Evolutionary conservation across 2,113 vertebrate species (phyloP).

Genomic region (Urocitellus parryii): DNA sequence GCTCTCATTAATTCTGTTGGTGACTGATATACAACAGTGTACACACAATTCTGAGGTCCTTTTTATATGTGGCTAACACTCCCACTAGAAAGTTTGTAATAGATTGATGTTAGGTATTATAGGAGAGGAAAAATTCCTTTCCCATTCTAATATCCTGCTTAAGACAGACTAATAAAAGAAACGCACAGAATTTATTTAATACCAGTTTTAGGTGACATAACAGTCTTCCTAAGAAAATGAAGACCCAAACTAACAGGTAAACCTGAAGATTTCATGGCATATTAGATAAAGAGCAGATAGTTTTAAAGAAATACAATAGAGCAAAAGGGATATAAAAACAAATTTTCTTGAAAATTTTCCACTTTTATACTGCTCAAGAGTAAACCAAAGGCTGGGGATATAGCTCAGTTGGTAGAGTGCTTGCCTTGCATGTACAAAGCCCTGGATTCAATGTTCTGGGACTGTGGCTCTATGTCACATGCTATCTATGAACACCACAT

Average conservation of each 20-base stretch:
- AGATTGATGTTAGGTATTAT: neutral
- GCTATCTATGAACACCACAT: rapidly evolving
- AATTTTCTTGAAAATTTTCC: neutral
- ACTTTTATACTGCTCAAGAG: neutral
- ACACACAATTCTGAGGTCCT: neutral
- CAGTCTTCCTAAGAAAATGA: neutral
- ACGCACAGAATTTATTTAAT: too few species aligned
- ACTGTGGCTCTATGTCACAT: neutral
- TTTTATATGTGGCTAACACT: neutral
- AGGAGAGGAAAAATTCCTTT: neutral
- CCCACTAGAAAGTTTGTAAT: neutral
- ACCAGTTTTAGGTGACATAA: neutral
- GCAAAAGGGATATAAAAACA: neutral
- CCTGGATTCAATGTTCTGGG: too few species aligned
- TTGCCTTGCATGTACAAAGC: too few species aligned
- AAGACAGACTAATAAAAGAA: neutral
- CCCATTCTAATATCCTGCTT: neutral
- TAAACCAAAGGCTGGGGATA: neutral
- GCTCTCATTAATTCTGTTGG: neutral
- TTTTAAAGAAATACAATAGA: neutral
- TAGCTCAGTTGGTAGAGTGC: too few species aligned
- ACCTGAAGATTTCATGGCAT: neutral
- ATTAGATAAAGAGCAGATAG: neutral
- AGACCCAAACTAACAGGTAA: neutral
- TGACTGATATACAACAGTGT: neutral